phyloP scores from a whole-genome alignment of 2,797 vertebrate species.

The Sebastes vulpes region DNA sequence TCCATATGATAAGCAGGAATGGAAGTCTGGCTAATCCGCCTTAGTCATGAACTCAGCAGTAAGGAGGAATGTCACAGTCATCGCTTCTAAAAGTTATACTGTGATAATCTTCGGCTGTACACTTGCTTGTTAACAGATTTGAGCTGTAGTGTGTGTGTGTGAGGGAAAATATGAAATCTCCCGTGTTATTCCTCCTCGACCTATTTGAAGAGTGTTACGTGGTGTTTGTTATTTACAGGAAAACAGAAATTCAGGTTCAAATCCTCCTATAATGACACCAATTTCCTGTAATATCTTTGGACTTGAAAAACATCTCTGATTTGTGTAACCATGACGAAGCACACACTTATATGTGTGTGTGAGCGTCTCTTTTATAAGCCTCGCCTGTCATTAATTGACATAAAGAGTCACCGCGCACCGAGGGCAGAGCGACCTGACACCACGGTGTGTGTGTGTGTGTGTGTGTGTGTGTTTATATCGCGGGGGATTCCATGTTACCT shows the following conservation, averaged over 20 bases:
- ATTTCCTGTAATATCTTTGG: conserved; percentile 19
- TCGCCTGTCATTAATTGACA: conserved; percentile 79
- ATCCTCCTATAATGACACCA: background rate
- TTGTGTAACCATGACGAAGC: background rate
- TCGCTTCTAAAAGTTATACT: conserved; percentile 66
- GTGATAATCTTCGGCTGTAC: conserved; percentile 45
- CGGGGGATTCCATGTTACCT: conserved; percentile 52
- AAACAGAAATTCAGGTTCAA: conserved; percentile 7
- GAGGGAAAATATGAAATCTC: background rate
- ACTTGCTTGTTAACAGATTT: conserved; percentile 26
- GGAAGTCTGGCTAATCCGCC: conserved; percentile 68
- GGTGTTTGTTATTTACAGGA: conserved; percentile 7
- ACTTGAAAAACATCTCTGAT: conserved; percentile 4
- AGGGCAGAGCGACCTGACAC: conserved; percentile 86
- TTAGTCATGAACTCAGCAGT: conserved; percentile 69
- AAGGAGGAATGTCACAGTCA: conserved; percentile 69
- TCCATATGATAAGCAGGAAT: conserved; percentile 77
- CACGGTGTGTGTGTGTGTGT: conserved; percentile 52
- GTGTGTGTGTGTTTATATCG: conserved; percentile 54
- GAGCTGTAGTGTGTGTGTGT: background rate
- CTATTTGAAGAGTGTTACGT: background rate
- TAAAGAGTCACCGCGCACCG: conserved; percentile 74
- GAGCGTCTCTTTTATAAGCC: conserved; percentile 67
- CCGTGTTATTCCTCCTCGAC: background rate
- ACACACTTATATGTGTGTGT: background rate